These are phyloP conservation scores for Morpho achilles DNA, from an alignment of 2,888 invertebrate species.

Conservation along the genomic window DNA sequence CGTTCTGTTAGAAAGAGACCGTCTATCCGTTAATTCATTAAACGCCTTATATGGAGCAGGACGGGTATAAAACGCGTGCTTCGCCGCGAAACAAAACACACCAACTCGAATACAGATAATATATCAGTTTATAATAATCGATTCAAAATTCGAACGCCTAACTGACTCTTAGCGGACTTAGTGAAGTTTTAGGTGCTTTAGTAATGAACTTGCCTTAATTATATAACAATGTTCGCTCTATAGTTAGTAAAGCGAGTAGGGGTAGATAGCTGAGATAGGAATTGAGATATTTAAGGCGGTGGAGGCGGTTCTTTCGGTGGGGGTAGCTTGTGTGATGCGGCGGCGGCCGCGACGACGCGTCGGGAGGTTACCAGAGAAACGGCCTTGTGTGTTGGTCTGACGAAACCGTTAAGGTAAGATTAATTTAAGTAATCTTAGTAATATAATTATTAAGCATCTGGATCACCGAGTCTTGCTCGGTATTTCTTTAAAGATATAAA, in stretches of 20 bases:
- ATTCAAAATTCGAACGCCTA: constrained; percentile 43
- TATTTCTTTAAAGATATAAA: no score
- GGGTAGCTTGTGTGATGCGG: constrained; percentile 60
- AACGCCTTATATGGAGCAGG: constrained; percentile 75
- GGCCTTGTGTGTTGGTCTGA: constrained; percentile 60
- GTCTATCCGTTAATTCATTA: constrained; percentile 42
- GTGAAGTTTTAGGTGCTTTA: constrained; percentile 48
- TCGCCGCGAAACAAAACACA: constrained; percentile 58
- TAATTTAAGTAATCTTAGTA: neutral
- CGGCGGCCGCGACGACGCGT: constrained; percentile 49
- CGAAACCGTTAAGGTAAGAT: constrained; percentile 68
- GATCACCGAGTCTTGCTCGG: no score
- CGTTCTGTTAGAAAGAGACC: constrained; percentile 45
- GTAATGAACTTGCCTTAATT: constrained; percentile 51
- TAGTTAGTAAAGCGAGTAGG: constrained; percentile 32
- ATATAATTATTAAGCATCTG: no score
- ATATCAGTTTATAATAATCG: constrained; percentile 34
- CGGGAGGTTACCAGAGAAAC: constrained; percentile 39
- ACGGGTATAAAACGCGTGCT: constrained; percentile 61
- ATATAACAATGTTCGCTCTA: constrained; percentile 38
- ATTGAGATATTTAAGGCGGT: constrained; percentile 34
- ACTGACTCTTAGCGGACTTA: constrained; percentile 25
- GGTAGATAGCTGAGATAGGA: constrained; percentile 13
- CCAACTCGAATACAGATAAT: constrained; percentile 66
- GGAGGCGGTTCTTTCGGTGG: constrained; percentile 41